Percentiles rank a stretch among this genome's conserved stretches.
Conservation (phyloP, 2,113 vertebrate species). For the Noturus placidus region DNA sequence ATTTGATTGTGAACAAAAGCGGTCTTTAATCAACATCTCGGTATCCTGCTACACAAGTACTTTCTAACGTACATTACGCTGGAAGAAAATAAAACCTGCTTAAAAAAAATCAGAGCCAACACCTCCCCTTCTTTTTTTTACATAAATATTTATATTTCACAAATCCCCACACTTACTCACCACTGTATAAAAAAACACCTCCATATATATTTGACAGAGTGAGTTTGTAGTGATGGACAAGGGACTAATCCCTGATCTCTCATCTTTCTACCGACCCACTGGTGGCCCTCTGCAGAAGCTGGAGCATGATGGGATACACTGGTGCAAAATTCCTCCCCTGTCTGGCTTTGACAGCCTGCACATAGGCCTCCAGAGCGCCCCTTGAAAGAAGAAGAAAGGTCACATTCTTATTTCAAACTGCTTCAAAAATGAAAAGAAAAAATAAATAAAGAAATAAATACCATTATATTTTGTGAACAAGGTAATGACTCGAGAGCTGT, state of each 20-base stretch:
- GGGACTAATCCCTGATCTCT: neutral
- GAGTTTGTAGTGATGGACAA: too few relatives aligned
- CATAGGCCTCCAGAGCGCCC: slow-evolving; percentile 91
- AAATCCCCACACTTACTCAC: neutral
- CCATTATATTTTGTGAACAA: neutral
- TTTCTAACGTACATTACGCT: neutral
- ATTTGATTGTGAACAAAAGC: neutral
- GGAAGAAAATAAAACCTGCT: neutral
- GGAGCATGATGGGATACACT: slow-evolving; percentile 94
- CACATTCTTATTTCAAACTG: neutral
- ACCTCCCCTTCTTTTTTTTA: too few relatives aligned
- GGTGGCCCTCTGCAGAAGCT: slow-evolving; percentile 86
- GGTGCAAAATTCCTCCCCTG: slow-evolving; percentile 93
- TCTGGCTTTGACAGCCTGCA: slow-evolving; percentile 86
- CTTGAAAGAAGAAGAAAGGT: slow-evolving; percentile 62
- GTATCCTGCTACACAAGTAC: neutral
- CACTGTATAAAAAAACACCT: neutral
- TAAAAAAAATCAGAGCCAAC: neutral
- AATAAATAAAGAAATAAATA: too few relatives aligned
- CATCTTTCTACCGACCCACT: slow-evolving; percentile 56
- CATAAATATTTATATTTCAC: neutral
- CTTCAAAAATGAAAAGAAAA: neutral
- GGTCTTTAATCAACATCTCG: neutral
- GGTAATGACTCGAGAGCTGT: neutral
- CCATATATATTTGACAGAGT: neutral